phyloP scores from a whole-genome alignment of 2,113 vertebrate species.

The Dicaeum eximium region DNA sequence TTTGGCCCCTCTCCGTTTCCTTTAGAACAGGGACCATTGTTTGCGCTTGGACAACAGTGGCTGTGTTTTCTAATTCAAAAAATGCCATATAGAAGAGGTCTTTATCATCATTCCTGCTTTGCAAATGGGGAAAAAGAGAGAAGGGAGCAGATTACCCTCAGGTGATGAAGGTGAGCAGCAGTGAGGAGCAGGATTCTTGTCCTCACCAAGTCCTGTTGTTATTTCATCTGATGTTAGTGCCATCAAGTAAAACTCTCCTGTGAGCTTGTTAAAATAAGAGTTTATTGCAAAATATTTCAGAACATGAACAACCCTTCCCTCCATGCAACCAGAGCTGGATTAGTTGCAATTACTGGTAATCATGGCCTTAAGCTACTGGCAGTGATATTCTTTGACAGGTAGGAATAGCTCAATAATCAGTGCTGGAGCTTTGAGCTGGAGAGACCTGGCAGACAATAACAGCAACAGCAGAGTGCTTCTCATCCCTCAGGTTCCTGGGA shows the following conservation, averaged over 20 bases:
- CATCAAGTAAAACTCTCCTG: background rate
- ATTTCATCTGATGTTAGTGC: background rate
- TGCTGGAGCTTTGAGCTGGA: background rate
- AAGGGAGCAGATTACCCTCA: background rate
- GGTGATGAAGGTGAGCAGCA: background rate
- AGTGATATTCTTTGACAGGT: background rate
- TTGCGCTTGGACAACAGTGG: background rate
- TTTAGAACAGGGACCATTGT: conserved; percentile 17
- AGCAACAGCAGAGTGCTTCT: background rate
- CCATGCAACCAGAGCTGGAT: background rate
- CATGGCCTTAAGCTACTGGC: background rate
- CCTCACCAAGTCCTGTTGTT: background rate
- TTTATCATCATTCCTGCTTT: background rate
- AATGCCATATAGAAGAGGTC: background rate
- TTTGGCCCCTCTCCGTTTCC: conserved; percentile 5
- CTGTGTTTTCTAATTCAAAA: conserved; percentile 15
- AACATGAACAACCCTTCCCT: background rate
- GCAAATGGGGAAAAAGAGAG: background rate
- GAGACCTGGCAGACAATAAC: background rate
- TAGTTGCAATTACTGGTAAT: background rate
- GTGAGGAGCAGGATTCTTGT: background rate
- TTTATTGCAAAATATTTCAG: background rate
- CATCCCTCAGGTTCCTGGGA: background rate
- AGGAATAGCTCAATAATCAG: background rate
- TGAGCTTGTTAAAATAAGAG: background rate